phyloP scores from a whole-genome alignment of 2,888 invertebrate genomes.

The Scaptomyza tumidula region DNA sequence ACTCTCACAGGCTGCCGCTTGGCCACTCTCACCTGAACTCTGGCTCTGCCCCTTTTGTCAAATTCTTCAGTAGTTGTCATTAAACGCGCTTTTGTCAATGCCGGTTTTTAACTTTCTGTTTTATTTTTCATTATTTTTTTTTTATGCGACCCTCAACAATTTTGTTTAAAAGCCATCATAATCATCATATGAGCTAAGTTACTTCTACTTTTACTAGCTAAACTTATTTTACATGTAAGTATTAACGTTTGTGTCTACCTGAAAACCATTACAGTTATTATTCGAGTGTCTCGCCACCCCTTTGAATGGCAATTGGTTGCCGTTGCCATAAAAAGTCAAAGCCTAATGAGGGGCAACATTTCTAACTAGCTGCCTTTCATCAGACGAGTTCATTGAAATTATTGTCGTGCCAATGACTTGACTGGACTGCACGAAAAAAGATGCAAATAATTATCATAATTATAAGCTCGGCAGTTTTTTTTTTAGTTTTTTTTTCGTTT shows the following conservation, averaged over 20 bases:
- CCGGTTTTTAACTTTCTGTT: constrained; percentile 69
- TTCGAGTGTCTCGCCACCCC: constrained; percentile 34
- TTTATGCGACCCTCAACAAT: constrained; percentile 46
- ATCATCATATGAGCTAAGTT: constrained; percentile 2
- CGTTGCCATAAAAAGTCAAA: constrained; percentile 16
- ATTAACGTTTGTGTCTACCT: constrained; percentile 65
- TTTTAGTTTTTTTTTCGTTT: not conserved
- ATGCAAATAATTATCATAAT: constrained; percentile 69
- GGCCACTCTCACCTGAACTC: constrained; percentile 58
- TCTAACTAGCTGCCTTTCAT: constrained; percentile 47
- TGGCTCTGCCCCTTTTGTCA: constrained; percentile 54
- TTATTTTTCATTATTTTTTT: constrained; percentile 52
- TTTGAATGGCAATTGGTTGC: constrained; percentile 40
- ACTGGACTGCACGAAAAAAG: constrained; percentile 40
- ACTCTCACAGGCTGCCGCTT: constrained; percentile 23
- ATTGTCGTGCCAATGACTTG: constrained; percentile 26
- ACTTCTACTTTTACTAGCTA: constrained; percentile 18
- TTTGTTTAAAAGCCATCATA: constrained; percentile 62
- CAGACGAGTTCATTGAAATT: constrained; percentile 66
- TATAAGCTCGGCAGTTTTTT: constrained; percentile 41
- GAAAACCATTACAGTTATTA: constrained; percentile 13
- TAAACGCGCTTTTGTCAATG: constrained; percentile 68
- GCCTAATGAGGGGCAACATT: constrained; percentile 65
- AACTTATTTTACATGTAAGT: constrained; percentile 53
- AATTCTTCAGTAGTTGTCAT: constrained; percentile 65